Percentiles rank a stretch among this genome's conserved stretches.
These are phyloP conservation scores for Panopea generosa DNA, from an alignment of 2,888 invertebrate species.

Conservation along the genomic window DNA sequence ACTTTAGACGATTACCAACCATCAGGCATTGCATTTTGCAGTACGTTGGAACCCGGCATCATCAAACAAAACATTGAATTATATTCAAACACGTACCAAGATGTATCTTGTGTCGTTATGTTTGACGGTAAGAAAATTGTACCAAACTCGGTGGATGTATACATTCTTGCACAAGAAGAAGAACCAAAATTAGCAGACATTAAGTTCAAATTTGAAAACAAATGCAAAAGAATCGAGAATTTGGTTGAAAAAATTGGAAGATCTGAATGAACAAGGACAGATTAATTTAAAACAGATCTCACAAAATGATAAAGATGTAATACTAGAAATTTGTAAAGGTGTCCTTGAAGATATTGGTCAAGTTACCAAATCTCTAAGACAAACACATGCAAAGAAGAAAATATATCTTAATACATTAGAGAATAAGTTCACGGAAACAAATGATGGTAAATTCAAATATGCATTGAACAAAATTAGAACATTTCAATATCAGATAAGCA, in stretches of 20 bases:
- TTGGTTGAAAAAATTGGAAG: no score
- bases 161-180: constrained; percentile 13
- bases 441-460: constrained; percentile 5
- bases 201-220: background rate
- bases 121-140: constrained; percentile 35
- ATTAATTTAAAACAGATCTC: no score
- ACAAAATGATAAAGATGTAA: no score
- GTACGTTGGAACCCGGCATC: constrained; percentile 11
- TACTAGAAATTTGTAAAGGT: no score
- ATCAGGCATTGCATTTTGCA: background rate
- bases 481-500: background rate
- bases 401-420: background rate
- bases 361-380: background rate
- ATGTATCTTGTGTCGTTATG: constrained; percentile 21
- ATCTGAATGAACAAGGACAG: no score
- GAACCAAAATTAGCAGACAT: constrained; percentile 9
- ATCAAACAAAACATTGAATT: background rate
- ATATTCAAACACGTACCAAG: background rate
- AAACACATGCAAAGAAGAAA: constrained; percentile 3
- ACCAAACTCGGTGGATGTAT: constrained; percentile 25
- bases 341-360: no score
- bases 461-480: constrained; percentile 6
- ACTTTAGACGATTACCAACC: background rate
- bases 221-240: no score
- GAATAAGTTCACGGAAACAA: constrained; percentile 9